Conservation (phyloP, 1,140 invertebrate genomes). For the Musca domestica region DNA sequence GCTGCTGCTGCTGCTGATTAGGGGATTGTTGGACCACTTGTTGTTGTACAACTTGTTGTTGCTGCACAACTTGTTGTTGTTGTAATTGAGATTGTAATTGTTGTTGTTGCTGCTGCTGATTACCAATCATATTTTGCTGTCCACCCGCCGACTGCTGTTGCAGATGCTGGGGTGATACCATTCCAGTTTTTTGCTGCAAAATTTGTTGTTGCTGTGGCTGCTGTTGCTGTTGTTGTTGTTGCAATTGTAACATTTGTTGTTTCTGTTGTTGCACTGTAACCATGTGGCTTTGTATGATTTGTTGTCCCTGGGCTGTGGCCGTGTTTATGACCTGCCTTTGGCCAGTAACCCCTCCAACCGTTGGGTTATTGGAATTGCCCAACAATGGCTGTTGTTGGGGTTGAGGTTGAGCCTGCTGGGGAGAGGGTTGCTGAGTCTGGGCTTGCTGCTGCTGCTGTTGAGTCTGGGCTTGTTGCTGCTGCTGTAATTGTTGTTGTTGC, state of each 20-base stretch:
- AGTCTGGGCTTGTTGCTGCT: constrained; percentile 26
- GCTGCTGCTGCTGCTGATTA: constrained; percentile 32
- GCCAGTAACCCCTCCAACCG: constrained; percentile 38
- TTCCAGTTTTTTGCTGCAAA: background rate
- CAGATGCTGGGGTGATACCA: constrained; percentile 27
- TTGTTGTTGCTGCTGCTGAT: constrained; percentile 27
- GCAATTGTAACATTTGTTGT: constrained; percentile 43
- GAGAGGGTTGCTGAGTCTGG: constrained; percentile 34
- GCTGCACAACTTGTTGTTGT: constrained; percentile 22
- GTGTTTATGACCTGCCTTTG: constrained; percentile 52
- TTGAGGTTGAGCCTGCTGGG: constrained; percentile 31
- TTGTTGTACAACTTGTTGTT: constrained; percentile 28
- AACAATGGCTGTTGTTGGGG: constrained; percentile 27
- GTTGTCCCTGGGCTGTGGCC: constrained; percentile 49
- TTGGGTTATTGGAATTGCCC: constrained; percentile 29
- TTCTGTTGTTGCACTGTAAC: constrained; percentile 44
- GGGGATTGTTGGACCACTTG: constrained; percentile 21
- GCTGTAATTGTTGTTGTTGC: constrained; percentile 31
- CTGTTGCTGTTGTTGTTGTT: constrained; percentile 32
- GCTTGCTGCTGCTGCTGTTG: constrained; percentile 32
- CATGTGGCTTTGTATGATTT: constrained; percentile 52
- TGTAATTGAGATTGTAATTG: constrained; percentile 17
- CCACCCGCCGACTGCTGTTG: background rate
- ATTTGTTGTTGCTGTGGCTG: constrained; percentile 28
- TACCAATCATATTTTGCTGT: constrained; percentile 6